Conservation (phyloP, 2,888 invertebrate genomes). For the Flexamia atlantica region DNA sequence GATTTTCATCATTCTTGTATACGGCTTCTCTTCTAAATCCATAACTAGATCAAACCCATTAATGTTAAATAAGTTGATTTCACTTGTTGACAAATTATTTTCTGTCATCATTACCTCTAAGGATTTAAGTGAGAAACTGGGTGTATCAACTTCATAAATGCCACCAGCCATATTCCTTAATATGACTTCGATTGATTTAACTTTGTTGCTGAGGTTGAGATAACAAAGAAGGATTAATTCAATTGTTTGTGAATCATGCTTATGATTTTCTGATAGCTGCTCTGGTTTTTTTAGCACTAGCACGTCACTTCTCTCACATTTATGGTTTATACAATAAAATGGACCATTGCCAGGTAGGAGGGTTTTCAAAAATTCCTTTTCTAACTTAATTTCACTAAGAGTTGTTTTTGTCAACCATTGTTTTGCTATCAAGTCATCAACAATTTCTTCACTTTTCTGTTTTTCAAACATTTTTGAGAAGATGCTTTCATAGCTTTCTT, state of each 20-base stretch:
- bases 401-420: not conserved
- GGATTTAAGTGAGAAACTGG: not conserved
- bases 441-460: not conserved
- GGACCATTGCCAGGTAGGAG: not conserved
- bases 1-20: slow-evolving; percentile 66
- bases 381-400: not conserved
- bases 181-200: not conserved
- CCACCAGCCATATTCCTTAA: not conserved
- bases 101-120: not conserved
- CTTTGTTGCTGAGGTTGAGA: not conserved
- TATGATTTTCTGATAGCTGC: not conserved
- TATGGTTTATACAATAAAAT: not conserved
- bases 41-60: slow-evolving; percentile 69
- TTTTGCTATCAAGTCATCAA: slow-evolving; percentile 26
- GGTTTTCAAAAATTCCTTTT: not conserved
- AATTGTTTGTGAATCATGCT: not conserved
- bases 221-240: not conserved
- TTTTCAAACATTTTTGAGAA: not conserved
- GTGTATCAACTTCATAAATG: not conserved
- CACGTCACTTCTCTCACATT: not conserved
- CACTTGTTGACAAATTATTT: slow-evolving; percentile 56
- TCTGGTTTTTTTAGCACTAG: not conserved
- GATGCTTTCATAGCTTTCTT: not conserved
- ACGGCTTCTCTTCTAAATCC: slow-evolving; percentile 67
- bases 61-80: slow-evolving; percentile 67